Evolutionary conservation across 2,888 invertebrate genomes (phyloP), one percentile per base, ranked within the genome.

Genomic region (Stenodema calcarata): DNA sequence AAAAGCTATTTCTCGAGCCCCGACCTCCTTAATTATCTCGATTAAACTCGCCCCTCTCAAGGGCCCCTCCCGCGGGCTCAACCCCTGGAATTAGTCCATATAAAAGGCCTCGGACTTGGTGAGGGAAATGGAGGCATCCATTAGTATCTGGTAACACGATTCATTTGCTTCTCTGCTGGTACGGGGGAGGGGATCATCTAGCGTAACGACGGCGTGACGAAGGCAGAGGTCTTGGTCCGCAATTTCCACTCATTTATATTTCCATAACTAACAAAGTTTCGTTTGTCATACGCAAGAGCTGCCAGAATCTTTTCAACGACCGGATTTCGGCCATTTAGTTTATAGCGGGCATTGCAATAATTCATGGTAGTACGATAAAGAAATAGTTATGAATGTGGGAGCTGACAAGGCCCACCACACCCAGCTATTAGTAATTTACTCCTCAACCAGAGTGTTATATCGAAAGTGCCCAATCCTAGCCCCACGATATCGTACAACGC

Each of bases 11-110:
- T 54, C 80, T 80, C 80, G 27, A 18, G 41, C 78, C 54, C 44
- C 27, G 47, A 54, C 80, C 23, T 62, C 80, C 80, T 80, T 80
- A 80, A 80, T 80, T 80, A 80, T 80, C 80, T 80, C 80, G 80
- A 80, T 80, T 80, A 80, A 80, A 80, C 80, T 23, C 47, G 47
- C 80, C 54, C 54, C 80, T 54, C 78, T 62, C 62, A 62, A 23
- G 41, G 41, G 44, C 44, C 78, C 41, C 44, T 35, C 2, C 41
- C 78, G 44, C 78, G 27, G 62, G 11, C 7, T 62, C 62, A 62
- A 62, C 62, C 62, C 62, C 62, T 62, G 23, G 78, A 78, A 78
- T 78, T 78, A 78, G 78, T 78, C 78, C 42, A 42, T 78, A 78
- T 78, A 78, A 78, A 78, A 78, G 42, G 78, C 42, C 27, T n/a